Percentiles rank a stretch among this genome's conserved stretches.
phyloP scores from a whole-genome alignment of 2,113 vertebrate genomes.

The Sardina pilchardus region DNA sequence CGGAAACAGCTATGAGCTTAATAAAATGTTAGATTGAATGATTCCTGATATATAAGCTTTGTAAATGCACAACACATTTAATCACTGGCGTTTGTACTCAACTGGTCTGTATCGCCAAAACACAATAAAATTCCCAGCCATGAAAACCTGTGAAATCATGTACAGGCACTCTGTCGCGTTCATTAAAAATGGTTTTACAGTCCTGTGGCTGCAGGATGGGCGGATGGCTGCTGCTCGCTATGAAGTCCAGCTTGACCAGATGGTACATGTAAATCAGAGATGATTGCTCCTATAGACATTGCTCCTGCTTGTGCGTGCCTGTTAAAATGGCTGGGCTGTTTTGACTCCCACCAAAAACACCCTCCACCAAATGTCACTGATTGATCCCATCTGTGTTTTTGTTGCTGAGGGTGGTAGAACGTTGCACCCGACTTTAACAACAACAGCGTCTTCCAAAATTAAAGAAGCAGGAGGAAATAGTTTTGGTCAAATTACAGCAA shows the following conservation, averaged over 20 bases:
- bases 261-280: constrained; percentile 9
- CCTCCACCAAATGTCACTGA: constrained; percentile 1
- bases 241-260: constrained; percentile 26
- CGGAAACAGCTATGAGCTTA: background rate
- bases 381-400: constrained; percentile 2
- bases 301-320: background rate
- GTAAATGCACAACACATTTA: background rate
- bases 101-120: background rate
- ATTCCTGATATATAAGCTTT: background rate
- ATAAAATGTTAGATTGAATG: background rate
- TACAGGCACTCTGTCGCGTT: background rate
- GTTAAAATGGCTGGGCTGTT: constrained; percentile 16
- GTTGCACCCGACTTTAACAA: background rate
- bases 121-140: background rate
- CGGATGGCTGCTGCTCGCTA: constrained; percentile 12
- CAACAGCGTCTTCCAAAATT: background rate
- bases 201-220: constrained; percentile 9
- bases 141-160: background rate
- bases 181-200: constrained; percentile 18
- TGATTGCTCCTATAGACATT: background rate
- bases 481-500: background rate
- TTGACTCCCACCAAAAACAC: background rate
- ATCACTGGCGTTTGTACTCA: background rate
- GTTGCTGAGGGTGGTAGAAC: background rate
- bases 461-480: background rate